A percentile compares a stretch with the other conserved stretches of the same genome.
phyloP scores from a whole-genome alignment of 2,113 vertebrate genomes.

The Erinaceus europaeus region DNA sequence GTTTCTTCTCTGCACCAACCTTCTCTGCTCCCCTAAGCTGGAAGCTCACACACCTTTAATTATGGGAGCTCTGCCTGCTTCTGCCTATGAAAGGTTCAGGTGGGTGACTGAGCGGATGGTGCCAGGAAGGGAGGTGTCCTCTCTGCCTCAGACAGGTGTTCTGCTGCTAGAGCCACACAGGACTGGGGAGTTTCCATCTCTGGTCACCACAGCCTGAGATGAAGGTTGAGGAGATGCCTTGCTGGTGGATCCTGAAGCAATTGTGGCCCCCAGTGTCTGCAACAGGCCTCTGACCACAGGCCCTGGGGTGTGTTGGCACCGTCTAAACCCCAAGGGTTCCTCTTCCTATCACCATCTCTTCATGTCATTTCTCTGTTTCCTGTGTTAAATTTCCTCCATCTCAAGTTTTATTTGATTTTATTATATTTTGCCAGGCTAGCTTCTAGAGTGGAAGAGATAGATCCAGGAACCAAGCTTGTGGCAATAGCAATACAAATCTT shows the following conservation, averaged over 20 bases:
- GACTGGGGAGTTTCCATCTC: neutral
- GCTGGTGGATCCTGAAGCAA: neutral
- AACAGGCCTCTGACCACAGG: accelerated
- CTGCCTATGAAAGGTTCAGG: neutral
- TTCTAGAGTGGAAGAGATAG: no score
- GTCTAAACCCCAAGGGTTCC: neutral
- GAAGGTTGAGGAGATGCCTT: neutral
- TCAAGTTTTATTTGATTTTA: no score
- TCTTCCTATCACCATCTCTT: neutral
- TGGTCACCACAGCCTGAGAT: neutral
- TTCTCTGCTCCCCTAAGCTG: neutral
- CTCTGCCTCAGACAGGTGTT: neutral
- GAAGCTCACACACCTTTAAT: neutral
- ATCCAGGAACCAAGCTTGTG: no score
- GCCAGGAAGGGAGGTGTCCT: neutral
- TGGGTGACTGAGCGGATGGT: neutral
- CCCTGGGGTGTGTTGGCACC: neutral
- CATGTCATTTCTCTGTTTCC: neutral
- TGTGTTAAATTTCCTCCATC: neutral
- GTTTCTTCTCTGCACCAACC: neutral
- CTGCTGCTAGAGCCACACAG: neutral
- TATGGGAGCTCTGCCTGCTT: neutral
- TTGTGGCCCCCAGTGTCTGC: neutral
- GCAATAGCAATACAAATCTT: no score
- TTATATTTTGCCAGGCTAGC: no score